Evolutionary conservation across 2,888 invertebrate species (phyloP).

Genomic region (Taphrorychus bicolor): DNA sequence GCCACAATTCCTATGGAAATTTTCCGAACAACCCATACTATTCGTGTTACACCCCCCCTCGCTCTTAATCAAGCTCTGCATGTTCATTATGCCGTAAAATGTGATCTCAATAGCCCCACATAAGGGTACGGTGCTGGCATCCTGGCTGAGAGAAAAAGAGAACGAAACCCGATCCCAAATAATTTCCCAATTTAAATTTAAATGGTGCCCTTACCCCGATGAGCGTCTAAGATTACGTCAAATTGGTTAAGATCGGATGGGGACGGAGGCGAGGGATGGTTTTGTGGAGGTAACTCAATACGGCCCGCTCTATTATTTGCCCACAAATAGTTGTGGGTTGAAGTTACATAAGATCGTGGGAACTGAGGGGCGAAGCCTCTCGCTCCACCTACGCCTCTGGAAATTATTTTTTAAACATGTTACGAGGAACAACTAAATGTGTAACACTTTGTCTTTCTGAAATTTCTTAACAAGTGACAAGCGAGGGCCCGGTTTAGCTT

Average conservation of each 20-base stretch:
- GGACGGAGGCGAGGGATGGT: neutral
- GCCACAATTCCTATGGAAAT: neutral
- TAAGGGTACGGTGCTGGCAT: slow-evolving; percentile 5
- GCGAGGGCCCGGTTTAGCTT: slow-evolving; percentile 24
- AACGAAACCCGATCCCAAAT: slow-evolving; percentile 29
- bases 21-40: neutral
- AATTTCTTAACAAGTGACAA: slow-evolving; percentile 35
- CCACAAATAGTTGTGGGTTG: slow-evolving; percentile 2
- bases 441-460: slow-evolving; percentile 36
- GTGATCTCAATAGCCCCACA: slow-evolving; percentile 9
- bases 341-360: neutral
- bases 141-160: slow-evolving; percentile 15
- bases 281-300: neutral
- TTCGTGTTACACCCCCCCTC: neutral
- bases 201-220: slow-evolving; percentile 31
- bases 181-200: slow-evolving; percentile 35
- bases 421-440: slow-evolving; percentile 4
- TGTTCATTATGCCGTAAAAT: slow-evolving; percentile 9
- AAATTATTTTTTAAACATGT: neutral
- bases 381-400: neutral
- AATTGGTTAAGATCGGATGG: slow-evolving; percentile 15
- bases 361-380: neutral
- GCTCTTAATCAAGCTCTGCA: slow-evolving; percentile 7
- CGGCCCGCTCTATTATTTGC: neutral
- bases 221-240: slow-evolving; percentile 27